These are phyloP conservation scores for Isoperla grammatica DNA, from an alignment of 2,888 invertebrate species.

Conservation along the genomic window DNA sequence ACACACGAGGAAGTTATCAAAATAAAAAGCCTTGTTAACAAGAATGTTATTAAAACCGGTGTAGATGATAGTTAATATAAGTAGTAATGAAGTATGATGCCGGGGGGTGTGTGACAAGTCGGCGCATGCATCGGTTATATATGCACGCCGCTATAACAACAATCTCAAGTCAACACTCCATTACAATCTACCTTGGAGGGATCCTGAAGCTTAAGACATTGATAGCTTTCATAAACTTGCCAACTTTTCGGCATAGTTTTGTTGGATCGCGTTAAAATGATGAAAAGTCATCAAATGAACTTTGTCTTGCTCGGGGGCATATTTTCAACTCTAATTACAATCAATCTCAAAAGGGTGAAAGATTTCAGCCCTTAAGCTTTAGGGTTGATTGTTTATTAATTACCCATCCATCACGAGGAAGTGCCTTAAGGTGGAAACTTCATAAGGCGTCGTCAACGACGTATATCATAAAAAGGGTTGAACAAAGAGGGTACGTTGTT, in stretches of 20 bases:
- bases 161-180: too few relatives aligned
- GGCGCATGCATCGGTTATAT: too few relatives aligned
- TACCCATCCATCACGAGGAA: conserved; percentile 25
- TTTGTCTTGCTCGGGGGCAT: background rate
- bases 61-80: too few relatives aligned
- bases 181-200: too few relatives aligned
- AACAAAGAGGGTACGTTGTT: background rate
- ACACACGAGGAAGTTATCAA: too few relatives aligned
- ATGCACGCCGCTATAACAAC: too few relatives aligned
- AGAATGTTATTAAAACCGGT: too few relatives aligned
- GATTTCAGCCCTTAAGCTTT: conserved; percentile 11
- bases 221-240: too few relatives aligned
- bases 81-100: too few relatives aligned
- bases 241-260: background rate
- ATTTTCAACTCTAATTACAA: conserved; percentile 10
- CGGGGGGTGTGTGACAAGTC: too few relatives aligned
- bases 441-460: background rate
- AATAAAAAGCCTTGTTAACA: too few relatives aligned
- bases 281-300: background rate
- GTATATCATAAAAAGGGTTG: background rate
- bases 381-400: conserved; percentile 27
- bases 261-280: background rate
- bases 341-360: conserved; percentile 19
- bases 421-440: background rate
- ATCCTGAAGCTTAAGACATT: too few relatives aligned